Conservation (phyloP, 2,888 invertebrate species). For the Protophormia terraenovae region DNA sequence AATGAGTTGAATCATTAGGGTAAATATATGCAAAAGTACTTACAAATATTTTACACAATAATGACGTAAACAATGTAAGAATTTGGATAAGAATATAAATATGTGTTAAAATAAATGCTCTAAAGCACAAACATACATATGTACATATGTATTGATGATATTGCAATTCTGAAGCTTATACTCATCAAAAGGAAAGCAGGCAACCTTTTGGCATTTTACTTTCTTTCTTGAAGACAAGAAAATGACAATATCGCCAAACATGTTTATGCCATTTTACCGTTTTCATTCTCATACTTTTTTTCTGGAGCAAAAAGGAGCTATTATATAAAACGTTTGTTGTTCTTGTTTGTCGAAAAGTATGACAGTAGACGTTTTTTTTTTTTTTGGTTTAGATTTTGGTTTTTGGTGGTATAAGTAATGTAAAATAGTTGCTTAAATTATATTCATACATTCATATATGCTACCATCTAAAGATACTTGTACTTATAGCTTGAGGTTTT, state of each 20-base stretch:
- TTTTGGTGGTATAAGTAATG: constrained; percentile 32
- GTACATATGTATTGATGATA: constrained; percentile 31
- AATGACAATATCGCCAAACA: constrained; percentile 62
- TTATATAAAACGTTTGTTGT: constrained; percentile 4
- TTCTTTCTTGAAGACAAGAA: constrained; percentile 36
- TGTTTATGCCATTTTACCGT: constrained; percentile 53
- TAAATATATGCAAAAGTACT: constrained; percentile 37
- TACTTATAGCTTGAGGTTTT: constrained; percentile 60
- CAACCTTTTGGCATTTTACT: constrained; percentile 62
- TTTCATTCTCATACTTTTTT: constrained; percentile 7
- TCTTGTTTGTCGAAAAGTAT: constrained; percentile 14
- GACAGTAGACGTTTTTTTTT: constrained; percentile 26
- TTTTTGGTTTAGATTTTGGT: constrained; percentile 16
- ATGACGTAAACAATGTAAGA: constrained; percentile 22
- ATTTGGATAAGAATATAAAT: neutral
- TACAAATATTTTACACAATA: constrained; percentile 6
- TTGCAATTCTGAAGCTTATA: constrained; percentile 25
- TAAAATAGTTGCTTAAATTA: constrained; percentile 42
- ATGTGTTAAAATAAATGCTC: neutral
- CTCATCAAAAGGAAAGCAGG: constrained; percentile 8
- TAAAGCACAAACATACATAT: neutral
- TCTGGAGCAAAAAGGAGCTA: neutral
- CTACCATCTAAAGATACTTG: neutral
- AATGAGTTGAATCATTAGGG: constrained; percentile 56
- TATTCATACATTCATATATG: constrained; percentile 17